Conservation (phyloP, 2,888 invertebrate genomes). For the Acleris emargana region DNA sequence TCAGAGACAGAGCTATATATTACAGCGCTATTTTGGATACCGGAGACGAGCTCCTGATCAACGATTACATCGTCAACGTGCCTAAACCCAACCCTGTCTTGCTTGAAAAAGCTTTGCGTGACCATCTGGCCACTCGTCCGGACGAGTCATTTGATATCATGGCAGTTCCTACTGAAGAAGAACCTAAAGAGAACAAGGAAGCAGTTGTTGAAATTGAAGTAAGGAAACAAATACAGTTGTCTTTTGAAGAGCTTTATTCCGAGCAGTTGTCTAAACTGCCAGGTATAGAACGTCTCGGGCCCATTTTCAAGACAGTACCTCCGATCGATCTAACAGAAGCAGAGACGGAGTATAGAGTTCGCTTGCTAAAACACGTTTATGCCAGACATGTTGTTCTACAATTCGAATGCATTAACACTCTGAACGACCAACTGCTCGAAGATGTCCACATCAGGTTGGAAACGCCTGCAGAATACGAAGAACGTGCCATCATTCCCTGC, state of each 20-base stretch:
- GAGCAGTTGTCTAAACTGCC: slow-evolving; percentile 92
- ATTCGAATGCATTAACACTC: slow-evolving; percentile 98
- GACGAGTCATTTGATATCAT: slow-evolving; percentile 92
- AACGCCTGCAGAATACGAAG: slow-evolving; percentile 90
- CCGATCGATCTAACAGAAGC: slow-evolving; percentile 97
- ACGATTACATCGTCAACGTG: slow-evolving; percentile 90
- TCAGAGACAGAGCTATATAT: slow-evolving; percentile 98
- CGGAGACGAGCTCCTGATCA: slow-evolving; percentile 87
- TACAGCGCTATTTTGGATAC: slow-evolving; percentile 93
- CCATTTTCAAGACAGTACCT: slow-evolving; percentile 93
- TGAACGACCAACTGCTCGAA: slow-evolving; percentile 97
- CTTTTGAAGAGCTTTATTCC: slow-evolving; percentile 93
- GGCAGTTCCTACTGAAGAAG: slow-evolving; percentile 93
- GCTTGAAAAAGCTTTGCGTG: slow-evolving; percentile 93
- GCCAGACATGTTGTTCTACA: slow-evolving; percentile 94
- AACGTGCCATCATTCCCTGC: slow-evolving; percentile 88
- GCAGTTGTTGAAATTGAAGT: slow-evolving; percentile 87
- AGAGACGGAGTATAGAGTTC: slow-evolving; percentile 97
- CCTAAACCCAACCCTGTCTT: slow-evolving; percentile 93
- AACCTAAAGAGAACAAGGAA: slow-evolving; percentile 92
- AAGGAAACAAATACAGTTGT: slow-evolving; percentile 93
- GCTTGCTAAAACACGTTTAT: slow-evolving; percentile 96
- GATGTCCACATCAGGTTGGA: slow-evolving; percentile 95
- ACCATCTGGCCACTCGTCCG: slow-evolving; percentile 89
- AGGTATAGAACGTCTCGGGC: slow-evolving; percentile 92